Conservation (phyloP, 1,140 invertebrate species). For the Ceratina japonica region DNA sequence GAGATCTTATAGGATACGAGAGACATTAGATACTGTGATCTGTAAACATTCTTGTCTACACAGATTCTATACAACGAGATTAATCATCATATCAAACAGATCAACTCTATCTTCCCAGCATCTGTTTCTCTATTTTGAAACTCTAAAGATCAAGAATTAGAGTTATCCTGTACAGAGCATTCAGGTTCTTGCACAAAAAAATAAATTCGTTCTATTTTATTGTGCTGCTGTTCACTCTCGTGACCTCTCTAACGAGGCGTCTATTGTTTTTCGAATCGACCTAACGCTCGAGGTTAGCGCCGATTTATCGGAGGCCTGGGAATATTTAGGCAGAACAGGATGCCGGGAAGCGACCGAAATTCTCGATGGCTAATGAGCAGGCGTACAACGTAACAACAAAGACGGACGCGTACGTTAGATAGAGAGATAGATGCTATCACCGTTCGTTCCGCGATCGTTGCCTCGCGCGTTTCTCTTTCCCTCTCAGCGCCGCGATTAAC, state of each 20-base stretch:
- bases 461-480: not conserved
- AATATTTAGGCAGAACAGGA: conserved; percentile 18
- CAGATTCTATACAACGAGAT: not conserved
- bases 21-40: not conserved
- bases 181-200: not conserved
- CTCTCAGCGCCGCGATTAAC: conserved; percentile 12
- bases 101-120: no score
- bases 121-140: no score
- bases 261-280: conserved; percentile 11
- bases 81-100: not conserved
- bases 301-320: conserved; percentile 15
- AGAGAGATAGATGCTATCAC: conserved; percentile 10
- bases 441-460: conserved; percentile 4
- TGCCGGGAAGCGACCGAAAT: conserved; percentile 25
- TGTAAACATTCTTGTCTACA: not conserved
- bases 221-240: conserved; percentile 1
- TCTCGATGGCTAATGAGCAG: conserved; percentile 24
- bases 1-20: not conserved
- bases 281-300: conserved; percentile 19
- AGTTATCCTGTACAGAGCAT: no score
- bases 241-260: not conserved
- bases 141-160: no score
- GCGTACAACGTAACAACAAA: not conserved
- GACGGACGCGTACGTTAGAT: not conserved
- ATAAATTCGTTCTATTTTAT: not conserved